Conservation (phyloP, 64 coral and sea anemone genomes). For the Montipora capricornis region DNA sequence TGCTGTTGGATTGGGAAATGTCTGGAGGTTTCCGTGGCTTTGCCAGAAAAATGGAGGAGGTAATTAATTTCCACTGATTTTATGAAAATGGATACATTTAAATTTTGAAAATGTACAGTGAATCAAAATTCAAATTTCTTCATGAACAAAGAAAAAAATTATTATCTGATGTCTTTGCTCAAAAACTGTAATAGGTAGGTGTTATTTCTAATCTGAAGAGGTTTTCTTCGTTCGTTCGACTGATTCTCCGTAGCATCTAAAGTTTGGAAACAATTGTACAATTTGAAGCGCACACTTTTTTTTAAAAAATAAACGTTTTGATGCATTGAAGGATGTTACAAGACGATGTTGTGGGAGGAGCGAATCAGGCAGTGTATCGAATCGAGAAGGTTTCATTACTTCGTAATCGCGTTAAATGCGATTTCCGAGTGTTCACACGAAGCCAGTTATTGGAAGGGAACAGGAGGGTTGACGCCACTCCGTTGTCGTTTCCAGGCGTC, state of each 20-base stretch:
- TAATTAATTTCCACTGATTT: neutral
- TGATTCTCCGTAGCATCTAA: neutral
- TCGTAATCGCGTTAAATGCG: too few relatives aligned
- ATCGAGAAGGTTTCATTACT: too few relatives aligned
- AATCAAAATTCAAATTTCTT: neutral
- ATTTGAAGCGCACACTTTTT: neutral
- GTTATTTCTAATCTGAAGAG: neutral
- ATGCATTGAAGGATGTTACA: neutral
- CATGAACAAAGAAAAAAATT: neutral
- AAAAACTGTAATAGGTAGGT: neutral
- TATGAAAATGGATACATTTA: neutral
- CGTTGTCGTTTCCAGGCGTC: too few relatives aligned
- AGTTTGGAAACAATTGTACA: neutral
- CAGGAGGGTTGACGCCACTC: too few relatives aligned
- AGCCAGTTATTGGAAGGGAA: too few relatives aligned
- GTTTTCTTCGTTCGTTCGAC: too few relatives aligned
- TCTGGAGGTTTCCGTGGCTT: slow-evolving; percentile 77
- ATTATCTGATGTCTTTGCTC: neutral
- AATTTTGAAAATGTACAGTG: neutral
- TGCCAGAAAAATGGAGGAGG: slow-evolving; percentile 78
- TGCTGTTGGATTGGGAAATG: slow-evolving; percentile 69
- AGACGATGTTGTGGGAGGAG: neutral
- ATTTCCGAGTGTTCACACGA: too few relatives aligned
- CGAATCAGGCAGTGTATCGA: neutral
- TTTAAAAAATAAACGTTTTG: neutral